These are phyloP conservation scores for Ophion ellenae DNA, from an alignment of 2,888 invertebrate genomes.

Conservation along the genomic window DNA sequence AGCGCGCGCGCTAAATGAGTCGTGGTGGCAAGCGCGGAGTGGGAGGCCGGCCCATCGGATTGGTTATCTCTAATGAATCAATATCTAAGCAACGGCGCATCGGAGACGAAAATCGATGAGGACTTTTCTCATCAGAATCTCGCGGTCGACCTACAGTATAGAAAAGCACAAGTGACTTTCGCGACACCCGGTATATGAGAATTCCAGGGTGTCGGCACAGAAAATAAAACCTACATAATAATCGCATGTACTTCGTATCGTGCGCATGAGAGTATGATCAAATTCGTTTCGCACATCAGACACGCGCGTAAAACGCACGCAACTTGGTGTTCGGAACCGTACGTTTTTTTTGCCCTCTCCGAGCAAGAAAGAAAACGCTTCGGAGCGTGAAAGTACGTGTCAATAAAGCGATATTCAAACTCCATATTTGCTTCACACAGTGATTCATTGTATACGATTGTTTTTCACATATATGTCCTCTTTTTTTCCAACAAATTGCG, in stretches of 20 bases:
- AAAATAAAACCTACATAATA: slow-evolving; percentile 43
- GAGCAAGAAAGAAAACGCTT: slow-evolving; percentile 46
- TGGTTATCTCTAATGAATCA: not conserved
- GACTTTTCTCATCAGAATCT: not conserved
- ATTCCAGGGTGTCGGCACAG: slow-evolving; percentile 1
- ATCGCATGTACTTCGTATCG: slow-evolving; percentile 37
- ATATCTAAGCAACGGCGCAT: not conserved
- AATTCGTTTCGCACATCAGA: slow-evolving; percentile 63
- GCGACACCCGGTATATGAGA: not conserved
- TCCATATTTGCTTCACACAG: not conserved
- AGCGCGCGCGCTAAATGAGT: not conserved
- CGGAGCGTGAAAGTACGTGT: slow-evolving; percentile 55
- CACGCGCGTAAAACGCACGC: slow-evolving; percentile 65
- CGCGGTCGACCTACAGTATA: not conserved
- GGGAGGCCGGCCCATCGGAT: not conserved
- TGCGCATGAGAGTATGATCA: slow-evolving; percentile 53
- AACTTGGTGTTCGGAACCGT: slow-evolving; percentile 25
- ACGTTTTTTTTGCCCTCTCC: slow-evolving; percentile 7
- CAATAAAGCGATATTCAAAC: slow-evolving; percentile 25
- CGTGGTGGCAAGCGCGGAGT: not conserved
- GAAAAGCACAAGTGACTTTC: not conserved
- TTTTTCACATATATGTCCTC: not conserved
- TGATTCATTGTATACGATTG: not conserved
- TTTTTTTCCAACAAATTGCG: not conserved
- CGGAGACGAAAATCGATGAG: too few species aligned